Evolutionary conservation across 2,797 vertebrate genomes (phyloP), one percentile per base, ranked within the genome.

Genomic region (Myoxocephalus aenaeus): DNA sequence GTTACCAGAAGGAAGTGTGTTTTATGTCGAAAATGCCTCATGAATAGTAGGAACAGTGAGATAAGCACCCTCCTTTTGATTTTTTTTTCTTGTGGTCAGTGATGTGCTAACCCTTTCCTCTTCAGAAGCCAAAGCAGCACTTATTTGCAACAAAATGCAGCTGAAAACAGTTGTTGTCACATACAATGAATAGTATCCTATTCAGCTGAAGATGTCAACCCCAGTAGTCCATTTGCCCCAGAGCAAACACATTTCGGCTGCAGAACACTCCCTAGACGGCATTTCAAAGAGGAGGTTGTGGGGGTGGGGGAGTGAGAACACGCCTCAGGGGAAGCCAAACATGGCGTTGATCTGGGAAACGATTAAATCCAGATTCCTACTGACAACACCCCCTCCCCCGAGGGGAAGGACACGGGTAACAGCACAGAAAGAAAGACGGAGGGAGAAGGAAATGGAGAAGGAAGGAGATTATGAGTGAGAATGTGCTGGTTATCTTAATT

Each of bases 401-500:
- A 64, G 73, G 86, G 91, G 88, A 85, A 71, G 67, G 83, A 87
- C 84, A 86, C 1, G 68, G 73, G 80, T 64, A 73, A 81, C 27
- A 7, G 80, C 74, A 77, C 44, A 70, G 67, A 85, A 77, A 77
- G 73, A 79, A 65, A 79, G 67, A 84, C 1, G 58, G 78, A 74
- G 63, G 63, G 80, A 77, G 73, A 73, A 83, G 51, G 65, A 69
- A 73, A 79, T 29, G 63, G 61, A 80, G 82, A 64, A 69, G 68
- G 65, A 78, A 64, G 73, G 63, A 70, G 87, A 91, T 92, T 88
- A 90, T 86, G 73, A 85, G 82, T 38, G 50, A 85, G 78, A 89
- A 86, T 88, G 87, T 81, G 88, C 66, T 83, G 87, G 86, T 93
- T 92, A 93, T 93, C 93, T 92, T 94, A 93, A 94, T 94, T 93